Conservation (phyloP, 2,888 invertebrate genomes). For the Oscheius sp. region DNA sequence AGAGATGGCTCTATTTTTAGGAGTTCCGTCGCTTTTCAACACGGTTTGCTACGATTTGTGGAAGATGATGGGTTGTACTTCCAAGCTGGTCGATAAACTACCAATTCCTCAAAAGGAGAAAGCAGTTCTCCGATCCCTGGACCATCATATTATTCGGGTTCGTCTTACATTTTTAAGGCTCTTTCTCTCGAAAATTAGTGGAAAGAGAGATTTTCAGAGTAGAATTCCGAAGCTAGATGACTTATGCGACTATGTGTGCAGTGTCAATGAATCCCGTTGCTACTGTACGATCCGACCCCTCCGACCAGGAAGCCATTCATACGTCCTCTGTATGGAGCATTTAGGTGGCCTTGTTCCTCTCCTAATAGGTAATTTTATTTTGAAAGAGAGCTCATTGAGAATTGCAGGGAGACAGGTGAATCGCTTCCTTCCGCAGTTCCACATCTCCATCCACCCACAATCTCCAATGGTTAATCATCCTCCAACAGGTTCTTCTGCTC, state of each 20-base stretch:
- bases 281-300: constrained; percentile 88
- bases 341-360: constrained; percentile 91
- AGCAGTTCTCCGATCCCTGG: constrained; percentile 48
- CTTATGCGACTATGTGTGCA: constrained; percentile 89
- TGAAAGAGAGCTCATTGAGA: background rate
- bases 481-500: constrained; percentile 54
- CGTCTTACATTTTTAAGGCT: constrained; percentile 61
- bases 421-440: constrained; percentile 96
- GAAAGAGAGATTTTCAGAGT: constrained; percentile 83
- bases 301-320: constrained; percentile 69
- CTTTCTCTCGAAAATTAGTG: too few relatives aligned
- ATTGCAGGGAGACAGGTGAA: constrained; percentile 79
- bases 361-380: constrained; percentile 78
- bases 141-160: constrained; percentile 86
- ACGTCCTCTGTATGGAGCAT: constrained; percentile 85
- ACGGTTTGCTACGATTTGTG: constrained; percentile 74
- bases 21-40: constrained; percentile 87
- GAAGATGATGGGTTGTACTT: constrained; percentile 51
- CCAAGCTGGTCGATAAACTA: constrained; percentile 77
- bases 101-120: constrained; percentile 82
- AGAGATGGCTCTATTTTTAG: constrained; percentile 66
- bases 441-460: constrained; percentile 76
- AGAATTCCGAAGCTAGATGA: constrained; percentile 89
- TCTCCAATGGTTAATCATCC: background rate
- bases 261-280: constrained; percentile 86